Base-by-base conservation (phyloP, 2,797 vertebrate genomes). In the Myotis vivesi region DNA sequence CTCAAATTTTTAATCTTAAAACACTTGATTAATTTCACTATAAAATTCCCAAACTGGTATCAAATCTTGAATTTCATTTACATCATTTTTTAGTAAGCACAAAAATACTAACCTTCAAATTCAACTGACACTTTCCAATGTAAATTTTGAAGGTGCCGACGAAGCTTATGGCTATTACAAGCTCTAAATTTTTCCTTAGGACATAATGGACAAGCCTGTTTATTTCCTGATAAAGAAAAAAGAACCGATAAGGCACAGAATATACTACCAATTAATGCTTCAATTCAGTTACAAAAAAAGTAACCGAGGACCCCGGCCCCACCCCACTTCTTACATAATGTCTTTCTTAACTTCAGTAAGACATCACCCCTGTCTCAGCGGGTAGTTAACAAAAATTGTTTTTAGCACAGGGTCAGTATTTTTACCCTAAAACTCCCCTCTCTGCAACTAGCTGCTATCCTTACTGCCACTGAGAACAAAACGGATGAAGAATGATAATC, bases 51-150 rank as follows among this genome's bases (percentile, higher is more conserved):
- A 90, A 82, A 94, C 49, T 71, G 16, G 30, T 82, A 85, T 62
- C 10, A 73, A 89, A 93, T 88, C 12, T 51, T 94, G 0, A 86
- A 75, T 91, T 89, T 68, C 8, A 84, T 71, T 46, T 71, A 93
- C 1, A 86, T 79, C 30, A 77, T 5, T 92, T 87, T 87, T 85
- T 44, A 81, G 64, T 49, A 95, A 95, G 71, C 2, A 77, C 1
- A 64, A 89, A 36, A 95, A 68, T 53, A 69, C 95, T 96, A 98
- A 99, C 99, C 99, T 99, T 99, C 98, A 98, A 99, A 99, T 98
- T 99, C 99, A 94, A 99, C 99, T 68, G 99, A 99, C 94, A 99
- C 99, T 97, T 99, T 99, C 99, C 99, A 99, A 98, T 99, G 99
- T 57, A 99, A 98, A 98, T 99, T 99, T 98, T 99, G 99, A 96